Base-by-base conservation (phyloP, 2,888 invertebrate genomes). In the Uloborus plumipes region DNA sequence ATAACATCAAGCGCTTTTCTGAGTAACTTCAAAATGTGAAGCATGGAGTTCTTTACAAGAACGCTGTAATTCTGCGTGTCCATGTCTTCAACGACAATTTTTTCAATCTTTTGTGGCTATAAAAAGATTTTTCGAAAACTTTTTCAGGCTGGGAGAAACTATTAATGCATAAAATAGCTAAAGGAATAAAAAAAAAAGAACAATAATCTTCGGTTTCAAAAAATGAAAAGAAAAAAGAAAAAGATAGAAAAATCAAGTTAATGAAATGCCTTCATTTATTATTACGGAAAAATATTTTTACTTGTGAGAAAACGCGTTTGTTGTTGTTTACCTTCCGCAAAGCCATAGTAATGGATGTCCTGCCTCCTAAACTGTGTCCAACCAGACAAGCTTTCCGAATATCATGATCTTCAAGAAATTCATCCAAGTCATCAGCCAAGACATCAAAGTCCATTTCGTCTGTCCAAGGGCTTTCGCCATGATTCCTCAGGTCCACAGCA, bases 31-130 rank as follows among this genome's bases (percentile, higher is more conserved):
- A 76, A 39, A 6, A 76, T 51, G n/a, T 76, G 76, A 15, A 53
- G 47, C 6, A 82, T 72, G 1, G 72, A 47, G 49, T 70, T 50
- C 18, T 50, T 72, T 4, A 61, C 47, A 14, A 58, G 47, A 6
- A 65, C 13, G 13, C 18, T 49, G 50, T 74, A 82, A 16, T 72
- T 67, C 39, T 51, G 26, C 2, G 66, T 39, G 15, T 47, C 62
- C 82, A 82, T 82, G 31, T 82, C 82, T 72, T 82, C 82, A 13
- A 82, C 53, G 4, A 82, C 15, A 4, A 82, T 13, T 39, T 76
- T 82, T 16, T 82, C 82, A 16, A 82, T 76, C 20, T 50, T 47
- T 59, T 66, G 65, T 7, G 82, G 82, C 82, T 82, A 50, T n/a
- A 18, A 59, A 53, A 20, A 51, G 13, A 26, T 26, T 26, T 26